Percentiles rank a stretch among this genome's conserved stretches.
Evolutionary conservation across 1,140 invertebrate species (phyloP).

Genomic region (Oreohelix idahoensis): DNA sequence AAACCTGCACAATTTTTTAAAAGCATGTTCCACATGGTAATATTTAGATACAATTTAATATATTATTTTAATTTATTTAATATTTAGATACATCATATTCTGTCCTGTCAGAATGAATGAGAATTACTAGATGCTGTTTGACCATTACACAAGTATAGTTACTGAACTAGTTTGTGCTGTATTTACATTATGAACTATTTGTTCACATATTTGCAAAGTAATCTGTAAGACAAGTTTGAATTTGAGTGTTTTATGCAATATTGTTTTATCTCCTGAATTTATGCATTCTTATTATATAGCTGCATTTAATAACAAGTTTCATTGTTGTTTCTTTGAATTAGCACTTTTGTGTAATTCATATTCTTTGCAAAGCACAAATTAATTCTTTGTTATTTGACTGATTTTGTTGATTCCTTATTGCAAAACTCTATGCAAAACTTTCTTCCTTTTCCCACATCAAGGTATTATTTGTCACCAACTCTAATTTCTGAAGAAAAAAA

Average conservation of each 20-base stretch:
- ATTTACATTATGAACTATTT: not conserved
- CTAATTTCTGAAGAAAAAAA: too few relatives aligned
- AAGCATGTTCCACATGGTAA: too few relatives aligned
- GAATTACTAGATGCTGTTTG: too few relatives aligned
- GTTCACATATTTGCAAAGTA: not conserved
- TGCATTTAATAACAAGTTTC: not conserved
- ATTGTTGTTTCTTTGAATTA: not conserved
- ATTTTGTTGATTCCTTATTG: not conserved
- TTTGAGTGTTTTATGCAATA: not conserved
- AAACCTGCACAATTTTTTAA: too few relatives aligned
- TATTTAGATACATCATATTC: too few relatives aligned
- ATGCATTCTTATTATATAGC: not conserved
- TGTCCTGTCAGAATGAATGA: too few relatives aligned
- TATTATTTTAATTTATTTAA: too few relatives aligned
- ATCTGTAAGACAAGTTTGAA: not conserved
- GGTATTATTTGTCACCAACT: not conserved
- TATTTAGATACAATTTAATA: too few relatives aligned
- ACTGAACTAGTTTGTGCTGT: not conserved
- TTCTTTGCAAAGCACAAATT: conserved; percentile 12
- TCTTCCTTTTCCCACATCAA: not conserved
- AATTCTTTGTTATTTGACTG: not conserved
- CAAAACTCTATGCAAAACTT: not conserved
- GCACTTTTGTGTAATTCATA: conserved; percentile 12
- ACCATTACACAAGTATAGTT: too few relatives aligned
- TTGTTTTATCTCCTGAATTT: not conserved